A percentile compares a stretch with the other conserved stretches of the same genome.
These are phyloP conservation scores for Automeris io DNA, from an alignment of 2,888 invertebrate genomes.

Conservation along the genomic window DNA sequence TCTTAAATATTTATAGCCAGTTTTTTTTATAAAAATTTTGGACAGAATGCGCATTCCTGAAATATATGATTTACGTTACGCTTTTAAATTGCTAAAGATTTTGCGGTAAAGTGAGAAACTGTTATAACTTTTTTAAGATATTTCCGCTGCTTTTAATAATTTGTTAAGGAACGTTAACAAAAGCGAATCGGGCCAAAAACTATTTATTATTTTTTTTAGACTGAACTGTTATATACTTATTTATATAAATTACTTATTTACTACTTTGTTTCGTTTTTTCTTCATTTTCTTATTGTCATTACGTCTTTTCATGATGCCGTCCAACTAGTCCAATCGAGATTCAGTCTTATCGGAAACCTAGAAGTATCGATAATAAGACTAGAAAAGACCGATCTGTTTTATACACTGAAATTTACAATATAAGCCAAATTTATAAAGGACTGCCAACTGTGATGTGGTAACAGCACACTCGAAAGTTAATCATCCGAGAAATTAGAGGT, in stretches of 20 bases:
- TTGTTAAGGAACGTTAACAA: no score
- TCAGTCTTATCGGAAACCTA: no score
- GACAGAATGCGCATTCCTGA: neutral
- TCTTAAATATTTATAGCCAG: slow-evolving; percentile 7
- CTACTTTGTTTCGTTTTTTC: no score
- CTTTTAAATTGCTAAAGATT: slow-evolving; percentile 1
- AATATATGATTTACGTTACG: slow-evolving; percentile 4
- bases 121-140: slow-evolving; percentile 2
- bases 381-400: no score
- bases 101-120: neutral
- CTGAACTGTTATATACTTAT: neutral
- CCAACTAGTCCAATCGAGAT: no score
- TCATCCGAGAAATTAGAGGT: slow-evolving; percentile 27
- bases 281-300: no score
- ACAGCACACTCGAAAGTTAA: slow-evolving; percentile 21
- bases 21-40: slow-evolving; percentile 9
- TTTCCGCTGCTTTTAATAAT: slow-evolving; percentile 1
- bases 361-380: no score
- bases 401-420: neutral
- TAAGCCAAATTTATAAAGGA: neutral
- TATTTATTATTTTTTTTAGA: neutral
- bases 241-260: neutral
- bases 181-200: neutral
- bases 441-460: slow-evolving; percentile 4
- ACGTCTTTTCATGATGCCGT: no score